Evolutionary conservation across 2,797 vertebrate species (phyloP).

Genomic region (Epinephelus awoara): DNA sequence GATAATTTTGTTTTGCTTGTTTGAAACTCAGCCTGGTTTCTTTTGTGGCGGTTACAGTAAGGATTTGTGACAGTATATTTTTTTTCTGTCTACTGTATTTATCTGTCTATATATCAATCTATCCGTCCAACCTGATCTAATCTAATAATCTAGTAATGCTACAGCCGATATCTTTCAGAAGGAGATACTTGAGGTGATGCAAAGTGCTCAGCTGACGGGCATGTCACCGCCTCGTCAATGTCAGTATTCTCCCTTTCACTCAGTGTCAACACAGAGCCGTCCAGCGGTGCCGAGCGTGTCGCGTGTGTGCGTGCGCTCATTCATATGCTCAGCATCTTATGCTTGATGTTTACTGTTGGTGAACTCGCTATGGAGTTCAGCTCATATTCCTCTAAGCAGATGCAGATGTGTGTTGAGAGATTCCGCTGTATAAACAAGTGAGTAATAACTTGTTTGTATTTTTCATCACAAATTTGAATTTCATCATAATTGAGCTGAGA

Average conservation of each 20-base stretch:
- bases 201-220: slow-evolving; percentile 37
- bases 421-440: slow-evolving; percentile 32
- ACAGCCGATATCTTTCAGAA: slow-evolving; percentile 22
- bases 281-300: not conserved
- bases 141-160: slow-evolving; percentile 12
- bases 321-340: slow-evolving; percentile 57
- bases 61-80: not conserved
- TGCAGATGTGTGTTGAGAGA: slow-evolving; percentile 6
- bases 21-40: slow-evolving; percentile 18
- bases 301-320: slow-evolving; percentile 26
- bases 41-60: not conserved
- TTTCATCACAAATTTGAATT: slow-evolving; percentile 20
- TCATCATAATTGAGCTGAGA: slow-evolving; percentile 8
- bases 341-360: slow-evolving; percentile 43
- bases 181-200: slow-evolving; percentile 30
- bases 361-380: slow-evolving; percentile 40
- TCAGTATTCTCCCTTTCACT: slow-evolving; percentile 64
- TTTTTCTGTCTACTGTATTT: not conserved
- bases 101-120: not conserved
- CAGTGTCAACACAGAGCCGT: slow-evolving; percentile 25
- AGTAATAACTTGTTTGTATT: slow-evolving; percentile 30
- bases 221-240: slow-evolving; percentile 52
- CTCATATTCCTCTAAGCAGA: slow-evolving; percentile 31
- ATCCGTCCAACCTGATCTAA: not conserved
- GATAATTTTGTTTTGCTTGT: slow-evolving; percentile 41